Percentiles rank a stretch among this genome's conserved stretches.
Conservation (phyloP, 2,113 vertebrate genomes). For the Solea senegalensis region DNA sequence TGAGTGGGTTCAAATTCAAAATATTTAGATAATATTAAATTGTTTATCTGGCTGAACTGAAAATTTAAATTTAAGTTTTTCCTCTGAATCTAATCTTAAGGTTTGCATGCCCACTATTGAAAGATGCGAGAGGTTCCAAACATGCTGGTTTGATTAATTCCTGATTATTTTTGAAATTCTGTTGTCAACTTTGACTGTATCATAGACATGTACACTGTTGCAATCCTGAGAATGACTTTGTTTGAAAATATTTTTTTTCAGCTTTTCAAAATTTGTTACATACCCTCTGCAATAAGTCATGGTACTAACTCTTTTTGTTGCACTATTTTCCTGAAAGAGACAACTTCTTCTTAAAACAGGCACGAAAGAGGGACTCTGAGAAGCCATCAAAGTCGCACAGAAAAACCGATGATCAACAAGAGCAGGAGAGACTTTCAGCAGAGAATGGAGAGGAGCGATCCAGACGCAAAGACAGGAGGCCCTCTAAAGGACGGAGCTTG, state of each 20-base stretch:
- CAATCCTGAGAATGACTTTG: conserved; percentile 30
- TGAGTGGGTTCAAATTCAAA: conserved; percentile 24
- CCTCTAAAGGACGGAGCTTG: conserved; percentile 88
- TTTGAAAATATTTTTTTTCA: conserved; percentile 82
- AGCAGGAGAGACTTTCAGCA: conserved; percentile 89
- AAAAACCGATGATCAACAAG: conserved; percentile 88
- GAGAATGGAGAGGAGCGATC: conserved; percentile 95
- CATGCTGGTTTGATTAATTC: conserved; percentile 8
- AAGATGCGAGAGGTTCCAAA: conserved; percentile 11
- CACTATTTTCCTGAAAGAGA: conserved; percentile 99
- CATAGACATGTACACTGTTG: conserved; percentile 15
- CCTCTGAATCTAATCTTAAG: conserved; percentile 1
- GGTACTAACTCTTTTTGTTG: conserved; percentile 99
- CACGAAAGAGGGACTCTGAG: conserved; percentile 94
- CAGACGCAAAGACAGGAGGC: conserved; percentile 89
- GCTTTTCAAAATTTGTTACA: conserved; percentile 78
- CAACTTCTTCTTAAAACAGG: conserved; percentile 99
- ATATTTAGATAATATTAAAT: conserved; percentile 15
- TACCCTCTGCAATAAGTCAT: conserved; percentile 87
- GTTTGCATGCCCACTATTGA: conserved; percentile 43
- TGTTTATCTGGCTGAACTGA: conserved; percentile 4
- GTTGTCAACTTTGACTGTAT: conserved; percentile 2
- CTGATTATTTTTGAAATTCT: not conserved
- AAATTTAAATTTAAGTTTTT: not conserved
- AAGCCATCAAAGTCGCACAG: conserved; percentile 91